These are phyloP conservation scores for Pachymerium ferrugineum DNA, from an alignment of 2,888 invertebrate species.

Conservation along the genomic window DNA sequence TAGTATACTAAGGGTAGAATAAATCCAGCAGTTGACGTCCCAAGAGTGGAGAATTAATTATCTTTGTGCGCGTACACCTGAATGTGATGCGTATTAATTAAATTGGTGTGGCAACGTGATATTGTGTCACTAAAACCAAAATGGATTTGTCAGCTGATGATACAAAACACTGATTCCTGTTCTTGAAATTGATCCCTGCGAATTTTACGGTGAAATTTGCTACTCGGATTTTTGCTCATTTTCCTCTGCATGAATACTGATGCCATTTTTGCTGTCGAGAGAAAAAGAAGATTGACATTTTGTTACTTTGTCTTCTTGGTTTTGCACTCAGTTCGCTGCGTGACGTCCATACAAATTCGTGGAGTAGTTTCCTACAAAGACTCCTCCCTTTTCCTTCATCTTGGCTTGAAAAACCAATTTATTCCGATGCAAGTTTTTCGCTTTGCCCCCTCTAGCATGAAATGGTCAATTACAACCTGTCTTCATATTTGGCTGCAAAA, in stretches of 20 bases:
- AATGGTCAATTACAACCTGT: background rate
- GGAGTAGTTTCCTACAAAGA: background rate
- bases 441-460: background rate
- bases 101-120: background rate
- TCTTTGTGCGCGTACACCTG: background rate
- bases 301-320: background rate
- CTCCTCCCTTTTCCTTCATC: background rate
- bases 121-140: slow-evolving; percentile 4
- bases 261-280: no score
- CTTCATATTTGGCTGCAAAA: background rate
- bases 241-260: background rate
- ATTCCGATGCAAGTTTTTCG: background rate
- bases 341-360: background rate
- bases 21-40: background rate
- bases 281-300: background rate
- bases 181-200: background rate
- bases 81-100: background rate
- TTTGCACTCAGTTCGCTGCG: background rate
- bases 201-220: no score
- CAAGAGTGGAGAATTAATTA: background rate
- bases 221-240: background rate
- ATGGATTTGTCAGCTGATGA: slow-evolving; percentile 7
- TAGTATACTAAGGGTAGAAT: background rate
- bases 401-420: background rate
- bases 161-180: background rate